phyloP scores from a whole-genome alignment of 1,140 invertebrate species.

The Helicoverpa armigera region DNA sequence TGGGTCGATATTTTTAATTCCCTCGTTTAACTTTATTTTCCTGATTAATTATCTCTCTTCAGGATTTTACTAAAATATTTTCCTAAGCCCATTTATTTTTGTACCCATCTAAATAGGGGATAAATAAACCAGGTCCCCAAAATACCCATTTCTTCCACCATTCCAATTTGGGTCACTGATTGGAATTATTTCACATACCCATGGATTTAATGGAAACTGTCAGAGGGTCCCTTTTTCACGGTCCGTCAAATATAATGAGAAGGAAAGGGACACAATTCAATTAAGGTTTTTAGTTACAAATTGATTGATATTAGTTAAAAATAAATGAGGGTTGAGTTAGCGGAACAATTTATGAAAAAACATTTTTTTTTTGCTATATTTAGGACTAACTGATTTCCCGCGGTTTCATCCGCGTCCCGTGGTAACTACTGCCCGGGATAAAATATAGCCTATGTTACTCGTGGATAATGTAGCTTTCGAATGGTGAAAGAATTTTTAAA shows the following conservation, averaged over 20 bases:
- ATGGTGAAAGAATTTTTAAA: too few species aligned
- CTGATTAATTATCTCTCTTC: too few species aligned
- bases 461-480: too few species aligned
- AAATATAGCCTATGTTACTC: too few species aligned
- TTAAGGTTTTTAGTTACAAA: background rate
- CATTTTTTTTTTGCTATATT: background rate
- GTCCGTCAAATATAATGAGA: conserved; percentile 3
- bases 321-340: background rate
- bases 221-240: conserved; percentile 6
- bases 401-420: too few species aligned
- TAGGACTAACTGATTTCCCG: too few species aligned
- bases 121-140: background rate
- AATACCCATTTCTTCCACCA: background rate
- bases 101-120: too few species aligned
- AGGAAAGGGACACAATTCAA: conserved; percentile 12
- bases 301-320: background rate
- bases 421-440: too few species aligned
- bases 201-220: conserved; percentile 24
- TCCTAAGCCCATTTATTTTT: background rate
- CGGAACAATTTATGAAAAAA: too few species aligned
- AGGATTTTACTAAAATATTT: background rate
- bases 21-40: too few species aligned
- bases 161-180: background rate
- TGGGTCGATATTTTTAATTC: too few species aligned
- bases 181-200: conserved; percentile 16